Percentiles rank a stretch among this genome's conserved stretches.
phyloP scores from a whole-genome alignment of 1,140 invertebrate species.

The Trinorchestia longiramus region DNA sequence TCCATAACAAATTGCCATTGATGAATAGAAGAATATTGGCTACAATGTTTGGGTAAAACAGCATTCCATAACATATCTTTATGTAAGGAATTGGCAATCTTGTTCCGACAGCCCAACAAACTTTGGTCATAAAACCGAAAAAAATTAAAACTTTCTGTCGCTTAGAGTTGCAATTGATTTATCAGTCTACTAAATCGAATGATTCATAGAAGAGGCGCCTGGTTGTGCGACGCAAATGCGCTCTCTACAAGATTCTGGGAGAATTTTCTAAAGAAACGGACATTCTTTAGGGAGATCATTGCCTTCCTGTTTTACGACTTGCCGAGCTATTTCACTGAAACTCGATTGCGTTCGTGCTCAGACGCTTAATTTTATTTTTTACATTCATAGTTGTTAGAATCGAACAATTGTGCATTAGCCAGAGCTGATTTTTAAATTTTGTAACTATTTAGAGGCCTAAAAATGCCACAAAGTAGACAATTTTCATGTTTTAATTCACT shows the following conservation, averaged over 20 bases:
- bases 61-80: constrained; percentile 8
- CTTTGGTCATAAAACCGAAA: not conserved
- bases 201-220: not conserved
- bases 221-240: not conserved
- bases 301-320: not conserved
- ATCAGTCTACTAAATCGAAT: not conserved
- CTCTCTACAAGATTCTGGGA: not conserved
- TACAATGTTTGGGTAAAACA: not conserved
- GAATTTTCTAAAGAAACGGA: not conserved
- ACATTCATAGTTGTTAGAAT: not conserved
- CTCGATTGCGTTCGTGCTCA: not conserved
- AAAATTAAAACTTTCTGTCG: not conserved
- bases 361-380: not conserved
- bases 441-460: too few species aligned
- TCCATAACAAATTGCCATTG: not conserved
- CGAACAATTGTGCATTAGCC: not conserved
- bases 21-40: not conserved
- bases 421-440: too few species aligned
- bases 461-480: too few species aligned
- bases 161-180: not conserved
- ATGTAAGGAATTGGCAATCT: constrained; percentile 15
- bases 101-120: constrained; percentile 10
- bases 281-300: not conserved
- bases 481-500: too few species aligned
- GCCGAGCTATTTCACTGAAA: not conserved